Evolutionary conservation across 2,888 invertebrate species (phyloP).

Genomic region (Ornithoptera priamus): DNA sequence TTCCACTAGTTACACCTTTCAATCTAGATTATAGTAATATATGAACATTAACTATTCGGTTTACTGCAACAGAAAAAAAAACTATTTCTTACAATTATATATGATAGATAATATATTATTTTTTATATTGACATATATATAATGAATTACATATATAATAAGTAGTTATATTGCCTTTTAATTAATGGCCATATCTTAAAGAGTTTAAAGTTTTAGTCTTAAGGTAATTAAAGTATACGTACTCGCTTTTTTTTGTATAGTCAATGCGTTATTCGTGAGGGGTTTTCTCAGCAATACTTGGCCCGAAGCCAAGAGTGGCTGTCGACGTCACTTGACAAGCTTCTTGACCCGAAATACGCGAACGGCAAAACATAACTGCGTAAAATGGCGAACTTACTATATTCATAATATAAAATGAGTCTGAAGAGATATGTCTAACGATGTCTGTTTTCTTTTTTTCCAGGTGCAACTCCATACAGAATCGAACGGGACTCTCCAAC

Average conservation of each 20-base stretch:
- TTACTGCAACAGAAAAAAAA: too few relatives aligned
- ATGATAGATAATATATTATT: too few relatives aligned
- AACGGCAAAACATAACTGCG: slow-evolving; percentile 46
- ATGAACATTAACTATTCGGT: too few relatives aligned
- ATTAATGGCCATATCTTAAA: background rate
- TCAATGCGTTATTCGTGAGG: slow-evolving; percentile 52
- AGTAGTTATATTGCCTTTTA: too few relatives aligned
- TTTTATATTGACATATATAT: too few relatives aligned
- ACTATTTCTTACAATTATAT: too few relatives aligned
- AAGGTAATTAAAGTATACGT: slow-evolving; percentile 31
- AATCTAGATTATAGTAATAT: too few relatives aligned
- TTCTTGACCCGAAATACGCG: slow-evolving; percentile 70
- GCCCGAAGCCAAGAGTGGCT: slow-evolving; percentile 62
- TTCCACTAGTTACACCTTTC: too few relatives aligned
- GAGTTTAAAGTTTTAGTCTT: background rate
- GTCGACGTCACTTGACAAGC: slow-evolving; percentile 60
- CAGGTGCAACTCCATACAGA: slow-evolving; percentile 63
- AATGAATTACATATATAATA: too few relatives aligned
- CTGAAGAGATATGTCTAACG: slow-evolving; percentile 31
- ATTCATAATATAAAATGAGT: slow-evolving; percentile 28
- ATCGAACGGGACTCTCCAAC: slow-evolving; percentile 63
- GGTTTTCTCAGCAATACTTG: slow-evolving; percentile 50
- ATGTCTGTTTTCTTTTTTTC: slow-evolving; percentile 47
- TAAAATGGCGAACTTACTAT: slow-evolving; percentile 36
- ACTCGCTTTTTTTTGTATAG: slow-evolving; percentile 48